phyloP scores from a whole-genome alignment of 2,888 invertebrate genomes.

The Heliconius erato region DNA sequence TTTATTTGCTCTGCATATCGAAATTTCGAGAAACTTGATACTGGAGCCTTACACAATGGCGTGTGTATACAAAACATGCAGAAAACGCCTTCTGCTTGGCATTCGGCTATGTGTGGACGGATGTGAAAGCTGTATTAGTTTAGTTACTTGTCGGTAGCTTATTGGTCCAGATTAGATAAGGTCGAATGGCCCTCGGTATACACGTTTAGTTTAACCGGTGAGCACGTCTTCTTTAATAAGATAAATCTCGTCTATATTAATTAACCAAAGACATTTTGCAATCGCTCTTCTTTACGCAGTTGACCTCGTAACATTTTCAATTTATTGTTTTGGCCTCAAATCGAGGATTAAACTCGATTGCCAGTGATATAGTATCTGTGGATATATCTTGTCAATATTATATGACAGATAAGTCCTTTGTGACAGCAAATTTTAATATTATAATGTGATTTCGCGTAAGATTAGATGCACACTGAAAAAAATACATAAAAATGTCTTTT shows the following conservation, averaged over 20 bases:
- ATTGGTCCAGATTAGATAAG: slow-evolving; percentile 45
- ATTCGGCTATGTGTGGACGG: slow-evolving; percentile 38
- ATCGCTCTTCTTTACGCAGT: slow-evolving; percentile 32
- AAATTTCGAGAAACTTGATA: slow-evolving; percentile 27
- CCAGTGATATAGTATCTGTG: slow-evolving; percentile 41
- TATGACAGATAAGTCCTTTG: slow-evolving; percentile 36
- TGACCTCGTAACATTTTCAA: slow-evolving; percentile 47
- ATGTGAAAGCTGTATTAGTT: slow-evolving; percentile 52
- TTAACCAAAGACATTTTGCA: slow-evolving; percentile 37
- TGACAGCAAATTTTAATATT: slow-evolving; percentile 28
- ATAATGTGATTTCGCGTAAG: slow-evolving; percentile 32
- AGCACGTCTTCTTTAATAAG: slow-evolving; percentile 23
- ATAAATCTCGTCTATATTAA: slow-evolving; percentile 35
- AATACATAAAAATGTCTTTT: slow-evolving; percentile 23
- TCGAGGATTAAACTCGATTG: slow-evolving; percentile 39
- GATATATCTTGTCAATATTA: slow-evolving; percentile 32
- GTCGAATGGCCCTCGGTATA: slow-evolving; percentile 38
- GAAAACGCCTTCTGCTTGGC: slow-evolving; percentile 16
- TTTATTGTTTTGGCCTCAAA: slow-evolving; percentile 49
- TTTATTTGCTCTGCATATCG: slow-evolving; percentile 20
- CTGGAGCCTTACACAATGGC: neutral
- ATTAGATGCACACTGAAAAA: slow-evolving; percentile 18
- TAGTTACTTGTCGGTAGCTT: slow-evolving; percentile 39
- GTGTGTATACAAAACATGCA: slow-evolving; percentile 11
- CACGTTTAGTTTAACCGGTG: slow-evolving; percentile 23